Base-by-base conservation (phyloP, 2,113 vertebrate species). In the Lepisosteus oculatus region DNA sequence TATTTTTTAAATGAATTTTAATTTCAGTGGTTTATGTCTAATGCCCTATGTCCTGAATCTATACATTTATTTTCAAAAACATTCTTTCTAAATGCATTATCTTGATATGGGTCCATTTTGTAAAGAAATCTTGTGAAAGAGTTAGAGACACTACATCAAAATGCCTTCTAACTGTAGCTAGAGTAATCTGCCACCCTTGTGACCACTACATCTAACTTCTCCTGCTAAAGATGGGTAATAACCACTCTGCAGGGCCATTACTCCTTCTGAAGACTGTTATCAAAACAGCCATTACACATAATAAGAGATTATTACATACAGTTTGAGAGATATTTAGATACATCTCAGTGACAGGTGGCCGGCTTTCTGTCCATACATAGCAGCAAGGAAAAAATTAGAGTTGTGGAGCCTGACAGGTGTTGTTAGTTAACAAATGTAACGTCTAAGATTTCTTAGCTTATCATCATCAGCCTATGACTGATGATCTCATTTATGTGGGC, bases 241-340 rank as follows among this genome's bases (percentile, higher is more conserved):
- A 92, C 86, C 84, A 83, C 92, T 92, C 90, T 90, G 84, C 51
- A 55, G 83, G 82, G 81, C 89, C 87, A 92, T 92, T 91, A 92
- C 85, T 85, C 91, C 87, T 92, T 91, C 88, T 90, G 91, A 93
- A 92, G 88, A 86, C 91, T 94, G 90, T 93, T 94, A 93, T 93
- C 90, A 92, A 90, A 93, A 89, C 90, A 89, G 89, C 91, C 89
- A 93, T 94, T 94, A 93, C 90, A 91, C 87, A 91, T 93, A 93
- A 94, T 93, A 86, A 75, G 90, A 90, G 91, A 93, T 93, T 92
- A 93, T 93, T 93, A 93, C 86, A 90, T 87, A 86, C 88, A 90
- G 88, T 87, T 91, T 90, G 88, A 92, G 90, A 92, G 86, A 87
- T 87, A 92, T 93, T 90, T 90, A 89, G 90, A 90, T 89, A 91